Percentiles rank a stretch among this genome's conserved stretches.
Evolutionary conservation across 2,113 vertebrate species (phyloP).

Genomic region (Accipiter cooperii): DNA sequence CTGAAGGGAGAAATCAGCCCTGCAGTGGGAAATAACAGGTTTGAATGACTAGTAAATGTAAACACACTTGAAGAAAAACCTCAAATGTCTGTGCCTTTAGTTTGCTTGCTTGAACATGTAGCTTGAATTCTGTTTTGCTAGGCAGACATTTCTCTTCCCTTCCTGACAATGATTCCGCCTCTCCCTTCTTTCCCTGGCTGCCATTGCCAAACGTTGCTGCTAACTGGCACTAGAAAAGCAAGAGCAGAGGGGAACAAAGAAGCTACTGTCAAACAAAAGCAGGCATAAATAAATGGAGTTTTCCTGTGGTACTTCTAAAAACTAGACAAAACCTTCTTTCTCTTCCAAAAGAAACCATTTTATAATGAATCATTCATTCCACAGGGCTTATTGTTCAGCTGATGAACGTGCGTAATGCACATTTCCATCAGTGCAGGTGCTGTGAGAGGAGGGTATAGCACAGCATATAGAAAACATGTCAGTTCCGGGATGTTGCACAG

Average conservation of each 20-base stretch:
- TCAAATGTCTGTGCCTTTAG: background rate
- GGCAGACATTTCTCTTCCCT: background rate
- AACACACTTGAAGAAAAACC: background rate
- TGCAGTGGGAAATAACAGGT: background rate
- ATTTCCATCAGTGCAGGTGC: slow-evolving; percentile 11
- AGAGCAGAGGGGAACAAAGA: slow-evolving; percentile 56
- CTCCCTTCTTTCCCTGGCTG: background rate
- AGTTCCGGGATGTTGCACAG: background rate
- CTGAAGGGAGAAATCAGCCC: background rate
- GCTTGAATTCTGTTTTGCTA: slow-evolving; percentile 37
- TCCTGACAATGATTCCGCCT: slow-evolving; percentile 41
- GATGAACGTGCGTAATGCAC: background rate
- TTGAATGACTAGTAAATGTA: background rate
- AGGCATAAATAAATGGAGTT: slow-evolving; percentile 58
- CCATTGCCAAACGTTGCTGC: slow-evolving; percentile 31
- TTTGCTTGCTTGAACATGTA: background rate
- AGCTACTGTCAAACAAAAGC: slow-evolving; percentile 57
- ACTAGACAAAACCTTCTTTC: slow-evolving; percentile 56
- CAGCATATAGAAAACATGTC: background rate
- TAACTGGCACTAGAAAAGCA: slow-evolving; percentile 47
- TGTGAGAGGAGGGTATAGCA: background rate
- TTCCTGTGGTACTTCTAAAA: slow-evolving; percentile 48
- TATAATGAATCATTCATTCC: slow-evolving; percentile 44
- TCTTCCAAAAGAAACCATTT: slow-evolving; percentile 43
- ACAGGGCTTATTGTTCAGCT: slow-evolving; percentile 24